Conservation (phyloP, 2,797 vertebrate species). For the Lindbergichthys nudifrons region DNA sequence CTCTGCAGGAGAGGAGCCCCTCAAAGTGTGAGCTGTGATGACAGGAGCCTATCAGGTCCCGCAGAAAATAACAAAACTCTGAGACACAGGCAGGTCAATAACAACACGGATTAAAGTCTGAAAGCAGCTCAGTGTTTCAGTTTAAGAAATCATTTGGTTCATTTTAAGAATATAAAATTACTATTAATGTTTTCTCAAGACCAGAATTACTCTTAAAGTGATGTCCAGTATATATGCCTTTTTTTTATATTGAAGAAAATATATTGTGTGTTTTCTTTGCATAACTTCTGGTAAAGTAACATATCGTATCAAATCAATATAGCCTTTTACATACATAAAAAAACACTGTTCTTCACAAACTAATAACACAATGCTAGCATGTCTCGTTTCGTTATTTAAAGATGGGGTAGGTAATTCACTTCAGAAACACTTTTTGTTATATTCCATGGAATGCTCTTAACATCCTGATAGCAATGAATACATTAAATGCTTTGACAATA, state of each 20-base stretch:
- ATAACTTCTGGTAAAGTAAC: not conserved
- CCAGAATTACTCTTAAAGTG: not conserved
- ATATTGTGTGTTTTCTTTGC: not conserved
- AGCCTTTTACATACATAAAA: too few species aligned
- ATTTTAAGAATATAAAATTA: not conserved
- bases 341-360: not conserved
- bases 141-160: not conserved
- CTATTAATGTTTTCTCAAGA: not conserved
- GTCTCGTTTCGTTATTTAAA: too few species aligned
- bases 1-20: constrained; percentile 24
- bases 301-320: not conserved
- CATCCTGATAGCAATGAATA: too few species aligned
- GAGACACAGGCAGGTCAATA: not conserved
- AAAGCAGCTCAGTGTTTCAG: not conserved
- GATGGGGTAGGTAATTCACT: too few species aligned
- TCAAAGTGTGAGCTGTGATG: constrained; percentile 27
- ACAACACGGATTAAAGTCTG: not conserved
- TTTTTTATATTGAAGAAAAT: not conserved
- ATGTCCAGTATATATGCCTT: not conserved
- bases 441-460: too few species aligned
- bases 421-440: too few species aligned
- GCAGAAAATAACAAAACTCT: not conserved
- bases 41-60: constrained; percentile 11
- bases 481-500: too few species aligned
- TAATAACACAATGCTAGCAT: not conserved